Percentiles rank a stretch among this genome's conserved stretches.
phyloP scores from a whole-genome alignment of 2,888 invertebrate genomes.

The Scotopteryx bipunctaria region DNA sequence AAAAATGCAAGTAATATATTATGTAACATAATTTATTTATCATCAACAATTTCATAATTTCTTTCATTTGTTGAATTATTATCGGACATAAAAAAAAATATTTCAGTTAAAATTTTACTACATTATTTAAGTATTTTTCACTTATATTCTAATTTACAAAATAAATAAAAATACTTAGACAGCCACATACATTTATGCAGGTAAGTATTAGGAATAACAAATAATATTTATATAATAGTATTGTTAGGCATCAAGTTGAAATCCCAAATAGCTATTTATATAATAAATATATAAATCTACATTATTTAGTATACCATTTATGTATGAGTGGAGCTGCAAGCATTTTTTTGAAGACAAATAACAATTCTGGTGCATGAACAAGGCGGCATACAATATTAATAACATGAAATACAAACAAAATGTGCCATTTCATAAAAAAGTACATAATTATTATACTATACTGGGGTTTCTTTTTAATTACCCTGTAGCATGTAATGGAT shows the following conservation, averaged over 20 bases:
- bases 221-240: no score
- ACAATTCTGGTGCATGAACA: no score
- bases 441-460: background rate
- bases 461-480: background rate
- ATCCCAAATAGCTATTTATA: no score
- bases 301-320: no score
- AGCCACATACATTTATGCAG: background rate
- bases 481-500: background rate
- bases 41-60: conserved; percentile 56
- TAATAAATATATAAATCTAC: no score
- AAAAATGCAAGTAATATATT: conserved; percentile 11
- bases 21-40: conserved; percentile 48
- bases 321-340: no score
- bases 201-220: background rate
- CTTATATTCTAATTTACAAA: conserved; percentile 2
- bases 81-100: background rate
- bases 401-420: no score
- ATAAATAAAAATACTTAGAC: background rate
- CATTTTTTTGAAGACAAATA: no score
- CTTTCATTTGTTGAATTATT: background rate
- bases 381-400: no score
- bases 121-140: conserved; percentile 32
- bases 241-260: no score
- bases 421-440: background rate
- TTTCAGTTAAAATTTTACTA: conserved; percentile 14